Evolutionary conservation across 2,113 vertebrate genomes (phyloP).

Genomic region (Heteronetta atricapilla): DNA sequence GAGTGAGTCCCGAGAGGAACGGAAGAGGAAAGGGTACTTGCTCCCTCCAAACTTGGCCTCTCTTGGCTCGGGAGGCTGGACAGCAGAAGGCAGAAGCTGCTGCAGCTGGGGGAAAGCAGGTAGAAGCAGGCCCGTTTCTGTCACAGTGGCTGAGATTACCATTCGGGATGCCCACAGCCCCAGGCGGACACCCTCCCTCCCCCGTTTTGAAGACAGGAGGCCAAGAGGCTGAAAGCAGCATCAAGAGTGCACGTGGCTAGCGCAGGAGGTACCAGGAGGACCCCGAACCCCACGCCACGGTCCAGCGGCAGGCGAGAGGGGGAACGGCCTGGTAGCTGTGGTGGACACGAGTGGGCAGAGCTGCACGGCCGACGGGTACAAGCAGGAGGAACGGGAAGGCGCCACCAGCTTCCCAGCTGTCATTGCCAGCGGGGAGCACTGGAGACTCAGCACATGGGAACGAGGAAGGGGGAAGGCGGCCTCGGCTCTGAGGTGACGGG

Average conservation of each 20-base stretch:
- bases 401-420: background rate
- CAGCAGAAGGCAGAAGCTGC: background rate
- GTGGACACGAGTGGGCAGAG: background rate
- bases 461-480: background rate
- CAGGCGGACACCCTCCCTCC: background rate
- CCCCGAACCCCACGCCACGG: background rate
- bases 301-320: background rate
- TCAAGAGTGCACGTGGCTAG: background rate
- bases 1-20: background rate
- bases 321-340: background rate
- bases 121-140: background rate
- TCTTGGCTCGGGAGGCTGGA: background rate
- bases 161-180: background rate
- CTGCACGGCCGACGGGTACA: background rate
- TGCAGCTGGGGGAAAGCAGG: background rate
- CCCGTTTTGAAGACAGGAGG: background rate
- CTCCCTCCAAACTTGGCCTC: background rate
- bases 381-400: background rate
- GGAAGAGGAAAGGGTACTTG: background rate
- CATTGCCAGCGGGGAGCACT: slow-evolving; percentile 16
- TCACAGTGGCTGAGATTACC: background rate
- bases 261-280: background rate
- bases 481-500: background rate
- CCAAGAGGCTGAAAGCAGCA: background rate
- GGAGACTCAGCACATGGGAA: slow-evolving; percentile 34